These are phyloP conservation scores for Mugil cephalus DNA, from an alignment of 2,113 vertebrate species.

Conservation along the genomic window DNA sequence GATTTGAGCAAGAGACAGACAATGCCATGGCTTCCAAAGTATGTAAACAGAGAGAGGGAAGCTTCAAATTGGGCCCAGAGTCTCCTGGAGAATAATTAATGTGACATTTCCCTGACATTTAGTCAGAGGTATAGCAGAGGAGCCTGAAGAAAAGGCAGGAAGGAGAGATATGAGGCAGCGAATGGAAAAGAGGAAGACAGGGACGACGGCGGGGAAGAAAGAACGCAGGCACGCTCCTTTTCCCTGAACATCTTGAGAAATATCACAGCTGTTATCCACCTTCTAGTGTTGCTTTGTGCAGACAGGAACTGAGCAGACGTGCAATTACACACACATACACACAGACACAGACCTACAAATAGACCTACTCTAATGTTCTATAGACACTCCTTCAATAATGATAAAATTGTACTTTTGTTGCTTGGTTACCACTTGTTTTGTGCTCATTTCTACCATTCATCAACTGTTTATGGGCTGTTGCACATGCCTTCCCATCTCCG, in stretches of 20 bases:
- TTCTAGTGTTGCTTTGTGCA: conserved; percentile 25
- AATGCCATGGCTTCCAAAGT: conserved; percentile 58
- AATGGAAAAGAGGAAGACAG: conserved; percentile 38
- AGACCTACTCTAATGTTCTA: conserved; percentile 57
- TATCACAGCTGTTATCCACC: conserved; percentile 9
- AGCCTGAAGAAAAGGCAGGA: conserved; percentile 66
- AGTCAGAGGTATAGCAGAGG: conserved; percentile 75
- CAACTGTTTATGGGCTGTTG: conserved; percentile 65
- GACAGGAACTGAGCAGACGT: conserved; percentile 32
- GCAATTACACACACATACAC: conserved; percentile 20
- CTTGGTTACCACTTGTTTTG: conserved; percentile 74
- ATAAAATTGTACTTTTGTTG: conserved; percentile 72
- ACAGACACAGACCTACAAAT: conserved; percentile 41
- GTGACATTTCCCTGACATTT: conserved; percentile 89
- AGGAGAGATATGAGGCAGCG: conserved; percentile 48
- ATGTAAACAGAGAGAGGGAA: conserved; percentile 58
- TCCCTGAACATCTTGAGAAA: conserved; percentile 34
- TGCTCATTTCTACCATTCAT: conserved; percentile 48
- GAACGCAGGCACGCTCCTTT: conserved; percentile 27
- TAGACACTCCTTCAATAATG: conserved; percentile 54
- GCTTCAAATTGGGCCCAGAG: conserved; percentile 72
- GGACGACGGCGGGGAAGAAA: conserved; percentile 28
- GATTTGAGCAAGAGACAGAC: conserved; percentile 76
- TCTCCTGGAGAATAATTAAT: conserved; percentile 85
- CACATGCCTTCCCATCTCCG: conserved; percentile 39